Evolutionary conservation across 2,113 vertebrate species (phyloP).

Genomic region (Pluvialis apricaria): DNA sequence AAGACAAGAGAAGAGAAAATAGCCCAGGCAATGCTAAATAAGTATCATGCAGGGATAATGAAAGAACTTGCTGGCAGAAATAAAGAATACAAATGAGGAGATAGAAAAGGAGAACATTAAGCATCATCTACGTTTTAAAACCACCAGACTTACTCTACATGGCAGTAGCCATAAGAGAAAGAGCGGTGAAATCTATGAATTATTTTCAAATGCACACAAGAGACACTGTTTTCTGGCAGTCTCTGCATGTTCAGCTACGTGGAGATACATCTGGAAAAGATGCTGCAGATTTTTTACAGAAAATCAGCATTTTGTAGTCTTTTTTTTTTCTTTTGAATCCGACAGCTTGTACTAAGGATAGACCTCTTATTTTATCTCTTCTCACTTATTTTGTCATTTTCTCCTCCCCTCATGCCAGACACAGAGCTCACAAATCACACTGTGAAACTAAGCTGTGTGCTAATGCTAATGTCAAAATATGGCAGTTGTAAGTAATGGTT

Average conservation of each 20-base stretch:
- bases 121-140: not conserved
- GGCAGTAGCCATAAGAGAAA: not conserved
- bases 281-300: not conserved
- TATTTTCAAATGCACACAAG: not conserved
- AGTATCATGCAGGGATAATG: not conserved
- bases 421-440: not conserved
- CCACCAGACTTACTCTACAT: not conserved
- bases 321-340: not conserved
- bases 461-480: not conserved
- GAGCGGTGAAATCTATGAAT: not conserved
- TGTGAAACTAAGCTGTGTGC: not conserved
- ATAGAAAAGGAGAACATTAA: conserved; percentile 19
- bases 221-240: not conserved
- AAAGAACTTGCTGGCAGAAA: conserved; percentile 21
- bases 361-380: not conserved
- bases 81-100: not conserved
- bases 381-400: not conserved
- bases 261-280: not conserved
- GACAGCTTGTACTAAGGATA: not conserved
- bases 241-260: not conserved
- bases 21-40: not conserved
- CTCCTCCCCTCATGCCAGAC: not conserved
- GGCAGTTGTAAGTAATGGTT: not conserved
- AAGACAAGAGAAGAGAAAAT: not conserved
- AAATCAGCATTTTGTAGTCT: not conserved